These are phyloP conservation scores for Orthosia gothica DNA, from an alignment of 2,888 invertebrate species.

Conservation along the genomic window DNA sequence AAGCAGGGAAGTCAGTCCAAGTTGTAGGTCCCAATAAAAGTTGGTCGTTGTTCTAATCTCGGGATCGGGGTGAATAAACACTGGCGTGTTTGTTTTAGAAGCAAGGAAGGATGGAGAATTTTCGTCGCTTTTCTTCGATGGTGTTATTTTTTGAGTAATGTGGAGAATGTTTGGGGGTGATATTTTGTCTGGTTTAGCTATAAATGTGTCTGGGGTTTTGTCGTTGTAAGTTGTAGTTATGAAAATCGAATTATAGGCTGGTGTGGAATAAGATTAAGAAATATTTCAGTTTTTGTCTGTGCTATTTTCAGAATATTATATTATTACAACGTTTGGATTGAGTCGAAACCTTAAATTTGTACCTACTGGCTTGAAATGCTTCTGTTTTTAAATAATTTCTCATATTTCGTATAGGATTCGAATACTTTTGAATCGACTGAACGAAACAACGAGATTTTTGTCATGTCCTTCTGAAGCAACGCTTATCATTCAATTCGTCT, in stretches of 20 bases:
- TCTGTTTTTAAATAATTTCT: no score
- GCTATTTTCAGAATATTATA: neutral
- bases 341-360: no score
- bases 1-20: constrained; percentile 51
- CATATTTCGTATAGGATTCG: no score
- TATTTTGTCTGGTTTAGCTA: constrained; percentile 30
- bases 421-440: no score
- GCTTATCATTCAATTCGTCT: no score
- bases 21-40: constrained; percentile 63
- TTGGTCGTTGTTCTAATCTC: constrained; percentile 59
- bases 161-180: constrained; percentile 7
- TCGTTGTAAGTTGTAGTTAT: constrained; percentile 8
- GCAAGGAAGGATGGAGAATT: constrained; percentile 8
- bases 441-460: no score
- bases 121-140: constrained; percentile 5
- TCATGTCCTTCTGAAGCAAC: no score
- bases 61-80: constrained; percentile 54
- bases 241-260: neutral
- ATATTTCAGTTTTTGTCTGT: neutral
- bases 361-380: no score
- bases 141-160: constrained; percentile 16
- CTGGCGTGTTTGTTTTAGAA: constrained; percentile 41
- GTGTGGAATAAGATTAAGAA: constrained; percentile 13
- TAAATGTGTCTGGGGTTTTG: constrained; percentile 13
- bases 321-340: no score